Evolutionary conservation across 2,797 vertebrate genomes (phyloP), one percentile per base, ranked within the genome.

Genomic region (Mareca strepera): DNA sequence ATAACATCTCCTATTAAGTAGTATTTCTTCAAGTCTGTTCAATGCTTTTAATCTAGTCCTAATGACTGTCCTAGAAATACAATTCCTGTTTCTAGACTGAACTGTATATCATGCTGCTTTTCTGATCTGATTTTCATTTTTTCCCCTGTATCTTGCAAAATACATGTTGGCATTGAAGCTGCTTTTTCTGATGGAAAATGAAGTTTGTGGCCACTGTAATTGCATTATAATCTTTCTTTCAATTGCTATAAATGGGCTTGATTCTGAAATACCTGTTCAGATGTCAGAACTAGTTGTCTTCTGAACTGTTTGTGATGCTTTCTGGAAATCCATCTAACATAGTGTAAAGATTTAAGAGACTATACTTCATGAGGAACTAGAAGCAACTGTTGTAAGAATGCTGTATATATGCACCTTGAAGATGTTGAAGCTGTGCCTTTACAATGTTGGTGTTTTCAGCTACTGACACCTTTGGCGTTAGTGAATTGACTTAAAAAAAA

Each of bases 41-140:
- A 55, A 4, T 80, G 64, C 39, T 94, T 94, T 92, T 90, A 79
- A 63, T 91, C 64, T 74, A 82, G 33, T 58, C 31, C 53, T 93
- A 62, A 5, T 88, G 28, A 84, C 92, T 85, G 46, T 86, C 43
- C 70, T 77, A 68, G 78, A 89, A 91, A 80, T 29, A 68, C 20
- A 68, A 87, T 82, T 86, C 20, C 39, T 60, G 5, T 64, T 88
- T 87, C 64, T 80, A 81, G 80, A 79, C 7, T n/a, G 53, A 33
- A 14, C n/a, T 88, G 9, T 78, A 22, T 62, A 12, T 73, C 87
- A 28, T 72, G 26, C 72, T 85, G 43, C 23, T 89, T 88, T 89
- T 81, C 64, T 59, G 6, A 78, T 26, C 52, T 64, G 12, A 64
- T 67, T 37, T 82, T 88, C 20, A n/a, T 33, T 26, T 39, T 39